phyloP scores from a whole-genome alignment of 2,888 invertebrate genomes.

The Xestia sexstrigata region DNA sequence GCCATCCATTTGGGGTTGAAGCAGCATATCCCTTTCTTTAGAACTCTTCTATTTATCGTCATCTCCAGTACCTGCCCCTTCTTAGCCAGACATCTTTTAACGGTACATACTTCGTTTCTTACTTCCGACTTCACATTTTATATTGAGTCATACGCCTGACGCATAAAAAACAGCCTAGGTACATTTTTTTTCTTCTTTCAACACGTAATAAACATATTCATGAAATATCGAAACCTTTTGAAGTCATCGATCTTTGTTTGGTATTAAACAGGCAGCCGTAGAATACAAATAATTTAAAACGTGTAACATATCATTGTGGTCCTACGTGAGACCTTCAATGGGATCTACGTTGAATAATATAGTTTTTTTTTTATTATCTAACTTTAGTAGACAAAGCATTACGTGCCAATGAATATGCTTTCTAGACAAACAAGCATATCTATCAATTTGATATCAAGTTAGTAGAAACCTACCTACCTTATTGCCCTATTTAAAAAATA shows the following conservation, averaged over 20 bases:
- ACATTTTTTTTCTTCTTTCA: conserved; percentile 41
- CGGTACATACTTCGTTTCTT: not conserved
- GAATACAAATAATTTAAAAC: conserved; percentile 62
- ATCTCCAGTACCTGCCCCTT: not conserved
- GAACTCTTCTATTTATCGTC: not conserved
- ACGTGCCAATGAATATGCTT: conserved; percentile 44
- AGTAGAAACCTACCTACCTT: not conserved
- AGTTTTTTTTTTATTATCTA: conserved; percentile 67
- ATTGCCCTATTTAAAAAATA: not conserved
- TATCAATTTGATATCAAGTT: conserved; percentile 3
- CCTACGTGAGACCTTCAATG: conserved; percentile 70
- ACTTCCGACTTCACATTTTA: not conserved
- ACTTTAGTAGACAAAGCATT: conserved; percentile 65
- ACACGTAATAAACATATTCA: conserved; percentile 42
- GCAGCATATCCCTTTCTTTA: not conserved
- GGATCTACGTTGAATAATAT: conserved; percentile 71
- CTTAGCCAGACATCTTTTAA: not conserved
- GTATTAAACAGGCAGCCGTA: conserved; percentile 36
- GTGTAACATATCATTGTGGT: conserved; percentile 53
- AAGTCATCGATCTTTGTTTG: conserved; percentile 61
- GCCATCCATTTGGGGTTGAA: not conserved
- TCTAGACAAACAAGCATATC: conserved; percentile 29
- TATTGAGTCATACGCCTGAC: conserved; percentile 16
- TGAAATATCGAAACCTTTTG: conserved; percentile 47
- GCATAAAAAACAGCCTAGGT: conserved; percentile 29